Conservation (phyloP, 2,797 vertebrate species). For the Tadarida brasiliensis region DNA sequence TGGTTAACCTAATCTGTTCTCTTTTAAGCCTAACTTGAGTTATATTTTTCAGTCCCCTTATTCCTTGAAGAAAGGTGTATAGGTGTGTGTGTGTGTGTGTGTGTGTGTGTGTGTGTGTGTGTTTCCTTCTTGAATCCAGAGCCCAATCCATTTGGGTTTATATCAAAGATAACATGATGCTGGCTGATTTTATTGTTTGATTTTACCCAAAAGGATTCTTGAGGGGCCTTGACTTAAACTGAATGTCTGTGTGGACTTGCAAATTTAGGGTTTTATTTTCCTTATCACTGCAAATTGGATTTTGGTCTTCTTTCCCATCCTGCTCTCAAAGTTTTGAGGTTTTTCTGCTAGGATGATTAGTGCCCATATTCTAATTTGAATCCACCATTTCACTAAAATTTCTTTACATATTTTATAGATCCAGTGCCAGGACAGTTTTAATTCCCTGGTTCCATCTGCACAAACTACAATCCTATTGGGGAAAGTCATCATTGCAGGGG, state of each 20-base stretch:
- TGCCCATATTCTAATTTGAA: neutral
- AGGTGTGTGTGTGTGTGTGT: neutral
- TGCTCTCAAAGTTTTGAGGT: neutral
- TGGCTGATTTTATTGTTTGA: neutral
- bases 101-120: neutral
- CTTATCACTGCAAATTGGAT: neutral
- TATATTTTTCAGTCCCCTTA: neutral
- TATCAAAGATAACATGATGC: neutral
- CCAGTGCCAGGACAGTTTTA: neutral
- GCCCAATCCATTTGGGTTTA: neutral
- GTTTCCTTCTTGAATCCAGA: neutral
- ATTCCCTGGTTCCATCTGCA: neutral
- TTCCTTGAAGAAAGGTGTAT: neutral
- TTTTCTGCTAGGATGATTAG: neutral
- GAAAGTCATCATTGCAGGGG: neutral
- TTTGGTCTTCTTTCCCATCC: neutral
- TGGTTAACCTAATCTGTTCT: neutral
- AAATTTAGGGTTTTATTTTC: neutral
- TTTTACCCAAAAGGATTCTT: neutral
- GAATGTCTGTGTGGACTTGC: neutral
- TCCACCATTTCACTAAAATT: neutral
- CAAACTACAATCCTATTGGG: neutral
- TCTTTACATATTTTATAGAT: neutral
- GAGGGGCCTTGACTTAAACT: neutral
- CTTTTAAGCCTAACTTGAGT: neutral